phyloP scores from a whole-genome alignment of 2,797 vertebrate genomes.

The Poeciliopsis turneri region DNA sequence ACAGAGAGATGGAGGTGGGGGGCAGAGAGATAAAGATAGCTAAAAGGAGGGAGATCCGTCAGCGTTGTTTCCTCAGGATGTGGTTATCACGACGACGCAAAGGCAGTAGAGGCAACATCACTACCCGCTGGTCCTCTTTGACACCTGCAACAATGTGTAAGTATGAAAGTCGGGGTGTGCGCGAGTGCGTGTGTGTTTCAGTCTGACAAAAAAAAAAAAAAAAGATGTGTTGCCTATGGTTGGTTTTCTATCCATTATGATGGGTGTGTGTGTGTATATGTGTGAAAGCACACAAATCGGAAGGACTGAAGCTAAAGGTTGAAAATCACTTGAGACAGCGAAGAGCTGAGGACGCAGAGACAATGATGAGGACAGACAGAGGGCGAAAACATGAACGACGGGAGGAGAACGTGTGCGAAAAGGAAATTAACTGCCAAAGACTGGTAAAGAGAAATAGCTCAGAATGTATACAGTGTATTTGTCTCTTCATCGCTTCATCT shows the following conservation, averaged over 20 bases:
- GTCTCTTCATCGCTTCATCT: conserved; percentile 50
- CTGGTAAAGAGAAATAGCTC: conserved; percentile 62
- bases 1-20: conserved; percentile 53
- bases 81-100: conserved; percentile 77
- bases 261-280: conserved; percentile 3
- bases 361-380: conserved; percentile 47
- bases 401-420: conserved; percentile 42
- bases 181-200: conserved; percentile 35
- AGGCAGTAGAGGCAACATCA: conserved; percentile 68
- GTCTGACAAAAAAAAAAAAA: not conserved
- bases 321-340: conserved; percentile 18
- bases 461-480: conserved; percentile 52
- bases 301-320: conserved; percentile 39
- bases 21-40: conserved; percentile 73
- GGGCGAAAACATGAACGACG: conserved; percentile 40
- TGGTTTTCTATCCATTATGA: conserved; percentile 48
- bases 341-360: conserved; percentile 28
- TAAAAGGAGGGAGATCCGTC: conserved; percentile 79
- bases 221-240: conserved; percentile 23
- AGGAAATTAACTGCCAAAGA: conserved; percentile 53
- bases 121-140: conserved; percentile 64
- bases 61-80: conserved; percentile 82
- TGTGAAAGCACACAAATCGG: conserved; percentile 29
- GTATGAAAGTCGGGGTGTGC: conserved; percentile 48
- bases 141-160: conserved; percentile 71